Evolutionary conservation across 1,140 invertebrate species (phyloP), one percentile per base, ranked within the genome.

Genomic region (Drosophila ficusphila): DNA sequence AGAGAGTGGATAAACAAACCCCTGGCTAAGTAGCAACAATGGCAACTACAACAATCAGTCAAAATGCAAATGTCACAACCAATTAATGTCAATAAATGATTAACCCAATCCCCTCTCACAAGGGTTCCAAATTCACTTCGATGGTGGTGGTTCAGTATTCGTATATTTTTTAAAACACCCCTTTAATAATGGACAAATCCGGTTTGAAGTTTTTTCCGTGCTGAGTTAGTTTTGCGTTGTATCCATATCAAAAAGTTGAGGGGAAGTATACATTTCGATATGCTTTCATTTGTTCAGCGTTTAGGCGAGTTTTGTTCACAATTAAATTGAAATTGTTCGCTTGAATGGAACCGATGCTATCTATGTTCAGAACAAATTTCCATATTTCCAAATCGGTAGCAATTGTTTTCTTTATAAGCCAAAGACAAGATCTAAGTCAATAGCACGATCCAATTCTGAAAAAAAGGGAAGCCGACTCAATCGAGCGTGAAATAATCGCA

Each of bases 31-130:
- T 88, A 77, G 83, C 78, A 88, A 86, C 82, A 86, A 86, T 86
- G 82, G 82, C 82, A 83, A 83, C 82, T 82, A 71, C 53, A 65
- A 88, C 76, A 79, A 86, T 86, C 82, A 76, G 75, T 90, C 88
- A 90, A 51, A 79, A 90, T 88, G 86, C 86, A 90, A 90, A 90
- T 90, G 86, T 90, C 88, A 90, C 79, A 89, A 88, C 82, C 88
- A 90, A 90, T 90, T 90, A 90, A 90, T 90, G 86, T 86, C 86
- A 90, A 90, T 90, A 82, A 86, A 69, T 69, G 81, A 88, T 86
- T 79, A 65, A 36, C 58, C 51, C 62, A 49, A 44, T 56, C 23
- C 53, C 27, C 36, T 19, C 34, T 38, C 27, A 67, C 42, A 38
- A 34, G 39, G 68, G 48, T 27, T 49, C 42, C n/a, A 44, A 44